Evolutionary conservation across 2,113 vertebrate species (phyloP).

Genomic region (Aplodontia rufa): DNA sequence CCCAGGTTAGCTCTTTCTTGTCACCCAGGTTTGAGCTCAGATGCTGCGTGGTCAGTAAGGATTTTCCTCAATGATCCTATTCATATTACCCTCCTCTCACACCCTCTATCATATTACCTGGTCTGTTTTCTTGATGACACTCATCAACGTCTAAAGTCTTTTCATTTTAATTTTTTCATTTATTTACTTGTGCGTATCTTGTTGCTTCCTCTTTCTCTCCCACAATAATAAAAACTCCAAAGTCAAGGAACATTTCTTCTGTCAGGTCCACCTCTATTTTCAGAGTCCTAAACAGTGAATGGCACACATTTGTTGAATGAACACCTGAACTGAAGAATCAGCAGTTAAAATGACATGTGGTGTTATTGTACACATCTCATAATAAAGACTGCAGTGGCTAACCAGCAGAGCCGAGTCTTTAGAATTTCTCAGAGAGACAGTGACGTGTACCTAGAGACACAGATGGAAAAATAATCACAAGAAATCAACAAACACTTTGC

Average conservation of each 20-base stretch:
- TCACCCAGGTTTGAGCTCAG: neutral
- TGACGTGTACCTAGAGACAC: neutral
- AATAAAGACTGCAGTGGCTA: neutral
- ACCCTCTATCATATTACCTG: neutral
- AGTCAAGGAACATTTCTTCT: slow-evolving; percentile 15
- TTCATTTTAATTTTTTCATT: neutral
- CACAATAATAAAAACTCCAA: neutral
- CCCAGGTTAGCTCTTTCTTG: neutral
- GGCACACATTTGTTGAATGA: neutral
- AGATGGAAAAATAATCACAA: neutral
- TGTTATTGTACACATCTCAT: neutral
- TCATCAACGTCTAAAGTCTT: neutral
- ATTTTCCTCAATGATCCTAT: neutral
- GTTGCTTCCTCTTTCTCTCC: neutral
- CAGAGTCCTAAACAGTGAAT: neutral
- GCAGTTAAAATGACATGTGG: neutral
- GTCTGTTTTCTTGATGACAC: neutral
- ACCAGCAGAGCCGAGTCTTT: neutral
- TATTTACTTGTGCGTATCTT: neutral
- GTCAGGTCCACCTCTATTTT: neutral
- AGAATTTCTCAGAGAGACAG: neutral
- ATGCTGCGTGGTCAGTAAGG: neutral
- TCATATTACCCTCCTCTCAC: neutral
- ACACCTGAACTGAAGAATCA: neutral
- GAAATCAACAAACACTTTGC: neutral